These are phyloP conservation scores for Thymelicus lineola DNA, from an alignment of 2,888 invertebrate species.

Conservation along the genomic window DNA sequence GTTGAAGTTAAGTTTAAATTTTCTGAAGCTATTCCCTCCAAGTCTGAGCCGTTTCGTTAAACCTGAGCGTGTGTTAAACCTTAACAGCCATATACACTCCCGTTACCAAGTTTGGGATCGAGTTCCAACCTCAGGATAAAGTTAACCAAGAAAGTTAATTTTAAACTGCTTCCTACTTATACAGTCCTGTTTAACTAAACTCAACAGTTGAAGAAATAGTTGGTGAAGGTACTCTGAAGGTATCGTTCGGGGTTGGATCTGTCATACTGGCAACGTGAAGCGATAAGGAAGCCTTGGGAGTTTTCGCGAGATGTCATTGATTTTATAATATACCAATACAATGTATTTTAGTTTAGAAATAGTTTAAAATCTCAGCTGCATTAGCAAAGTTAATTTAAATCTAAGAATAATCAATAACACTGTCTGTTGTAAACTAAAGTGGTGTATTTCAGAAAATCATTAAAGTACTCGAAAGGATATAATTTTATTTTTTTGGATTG, in stretches of 20 bases:
- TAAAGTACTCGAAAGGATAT: too few species aligned
- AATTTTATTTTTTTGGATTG: too few species aligned
- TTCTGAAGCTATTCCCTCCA: constrained; percentile 23
- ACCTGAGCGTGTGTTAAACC: constrained; percentile 30
- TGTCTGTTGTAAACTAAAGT: too few species aligned
- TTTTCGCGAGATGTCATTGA: too few species aligned
- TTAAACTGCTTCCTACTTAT: constrained; percentile 52
- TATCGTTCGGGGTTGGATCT: constrained; percentile 3
- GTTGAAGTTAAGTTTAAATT: constrained; percentile 23
- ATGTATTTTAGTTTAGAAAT: too few species aligned
- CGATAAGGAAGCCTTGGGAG: background rate
- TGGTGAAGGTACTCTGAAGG: constrained; percentile 20
- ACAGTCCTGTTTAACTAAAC: constrained; percentile 36
- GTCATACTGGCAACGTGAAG: background rate
- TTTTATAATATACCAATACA: too few species aligned
- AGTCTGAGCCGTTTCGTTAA: constrained; percentile 30
- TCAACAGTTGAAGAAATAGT: constrained; percentile 39
- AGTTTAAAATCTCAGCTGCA: too few species aligned
- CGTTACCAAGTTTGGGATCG: constrained; percentile 47
- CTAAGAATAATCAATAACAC: too few species aligned
- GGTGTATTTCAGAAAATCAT: too few species aligned
- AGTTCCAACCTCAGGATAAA: constrained; percentile 46
- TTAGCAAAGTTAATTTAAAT: too few species aligned
- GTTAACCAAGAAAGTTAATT: constrained; percentile 54
- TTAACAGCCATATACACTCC: constrained; percentile 38